phyloP scores from a whole-genome alignment of 2,888 invertebrate genomes.

The Cyrtodaria siliqua region DNA sequence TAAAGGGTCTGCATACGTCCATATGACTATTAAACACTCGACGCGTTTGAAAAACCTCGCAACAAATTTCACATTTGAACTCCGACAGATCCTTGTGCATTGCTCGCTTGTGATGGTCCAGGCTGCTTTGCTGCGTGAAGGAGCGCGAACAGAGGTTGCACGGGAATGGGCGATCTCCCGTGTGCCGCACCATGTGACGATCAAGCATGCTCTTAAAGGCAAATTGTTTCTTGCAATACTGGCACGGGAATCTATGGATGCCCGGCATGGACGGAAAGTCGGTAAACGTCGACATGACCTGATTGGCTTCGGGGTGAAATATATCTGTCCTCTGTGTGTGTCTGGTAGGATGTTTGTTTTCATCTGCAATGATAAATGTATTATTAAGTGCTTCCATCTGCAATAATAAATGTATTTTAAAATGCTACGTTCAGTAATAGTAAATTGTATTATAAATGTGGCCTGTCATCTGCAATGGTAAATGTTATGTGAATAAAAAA shows the following conservation, averaged over 20 bases:
- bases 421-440: too few relatives aligned
- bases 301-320: too few relatives aligned
- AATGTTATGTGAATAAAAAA: too few relatives aligned
- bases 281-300: too few relatives aligned
- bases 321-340: too few relatives aligned
- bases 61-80: neutral
- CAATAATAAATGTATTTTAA: too few relatives aligned
- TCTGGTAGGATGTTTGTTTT: too few relatives aligned
- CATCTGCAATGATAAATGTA: too few relatives aligned
- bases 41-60: neutral
- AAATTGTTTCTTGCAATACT: neutral
- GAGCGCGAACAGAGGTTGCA: neutral
- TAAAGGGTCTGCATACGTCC: neutral
- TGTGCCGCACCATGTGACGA: slow-evolving; percentile 4
- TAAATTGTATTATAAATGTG: too few relatives aligned
- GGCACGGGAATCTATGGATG: neutral
- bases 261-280: too few relatives aligned
- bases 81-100: neutral
- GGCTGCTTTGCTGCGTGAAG: neutral
- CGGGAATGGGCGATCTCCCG: neutral
- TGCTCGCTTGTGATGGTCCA: neutral
- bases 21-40: neutral
- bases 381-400: too few relatives aligned
- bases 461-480: too few relatives aligned
- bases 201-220: slow-evolving; percentile 1